A percentile compares a stretch with the other conserved stretches of the same genome.
phyloP scores from a whole-genome alignment of 2,797 vertebrate species.

The Chrysocyon brachyurus region DNA sequence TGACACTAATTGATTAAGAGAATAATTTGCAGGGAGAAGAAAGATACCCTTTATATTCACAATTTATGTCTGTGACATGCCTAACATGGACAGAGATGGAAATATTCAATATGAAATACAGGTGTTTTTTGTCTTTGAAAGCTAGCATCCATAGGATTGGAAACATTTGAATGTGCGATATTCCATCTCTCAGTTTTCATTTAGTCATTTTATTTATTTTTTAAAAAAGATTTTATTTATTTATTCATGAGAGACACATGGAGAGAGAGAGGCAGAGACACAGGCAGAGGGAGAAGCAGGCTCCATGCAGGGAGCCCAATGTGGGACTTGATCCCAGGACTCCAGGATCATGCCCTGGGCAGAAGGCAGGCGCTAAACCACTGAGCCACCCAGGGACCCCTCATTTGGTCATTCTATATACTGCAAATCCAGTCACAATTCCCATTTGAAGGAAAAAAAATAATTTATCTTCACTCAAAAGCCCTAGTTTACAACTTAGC shows the following conservation, averaged over 20 bases:
- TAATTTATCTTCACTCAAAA: neutral
- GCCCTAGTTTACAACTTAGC: conserved; percentile 35
- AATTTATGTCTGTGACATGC: conserved; percentile 14
- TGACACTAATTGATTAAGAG: conserved; percentile 13
- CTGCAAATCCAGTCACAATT: neutral
- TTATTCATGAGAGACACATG: too few species aligned
- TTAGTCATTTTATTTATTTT: conserved; percentile 19
- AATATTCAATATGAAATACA: conserved; percentile 33
- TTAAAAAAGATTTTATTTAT: too few species aligned
- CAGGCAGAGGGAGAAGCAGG: too few species aligned
- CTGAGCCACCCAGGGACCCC: too few species aligned
- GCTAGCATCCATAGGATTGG: neutral
- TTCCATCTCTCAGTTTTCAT: neutral
- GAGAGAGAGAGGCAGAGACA: too few species aligned
- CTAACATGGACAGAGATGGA: conserved; percentile 10
- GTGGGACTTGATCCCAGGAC: too few species aligned
- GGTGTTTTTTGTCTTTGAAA: neutral
- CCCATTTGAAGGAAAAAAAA: conserved; percentile 11
- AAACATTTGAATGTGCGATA: neutral
- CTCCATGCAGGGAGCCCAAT: too few species aligned
- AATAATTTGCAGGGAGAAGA: conserved; percentile 54
- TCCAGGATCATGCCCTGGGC: too few species aligned
- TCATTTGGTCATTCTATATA: conserved; percentile 25
- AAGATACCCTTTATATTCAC: conserved; percentile 4
- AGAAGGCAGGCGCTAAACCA: too few species aligned